Evolutionary conservation across 2,113 vertebrate species (phyloP).

Genomic region (Rhinolophus sinicus): DNA sequence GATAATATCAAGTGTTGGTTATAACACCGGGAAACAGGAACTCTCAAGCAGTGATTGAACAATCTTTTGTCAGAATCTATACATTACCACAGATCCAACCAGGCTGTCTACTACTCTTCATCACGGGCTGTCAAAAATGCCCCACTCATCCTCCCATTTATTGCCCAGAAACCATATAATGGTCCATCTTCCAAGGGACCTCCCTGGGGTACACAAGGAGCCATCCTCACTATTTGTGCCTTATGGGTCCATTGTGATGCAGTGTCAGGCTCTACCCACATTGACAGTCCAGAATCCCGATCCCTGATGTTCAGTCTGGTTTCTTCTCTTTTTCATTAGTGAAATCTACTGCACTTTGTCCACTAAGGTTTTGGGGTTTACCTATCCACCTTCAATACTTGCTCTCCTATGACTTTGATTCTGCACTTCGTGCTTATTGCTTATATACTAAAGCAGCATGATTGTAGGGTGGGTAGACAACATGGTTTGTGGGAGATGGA

Average conservation of each 20-base stretch:
- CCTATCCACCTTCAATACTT: neutral
- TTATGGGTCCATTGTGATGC: too few relatives aligned
- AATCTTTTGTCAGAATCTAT: neutral
- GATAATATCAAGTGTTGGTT: neutral
- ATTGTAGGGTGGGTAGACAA: neutral
- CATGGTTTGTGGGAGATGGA: neutral
- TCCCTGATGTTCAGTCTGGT: neutral
- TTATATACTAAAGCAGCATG: neutral
- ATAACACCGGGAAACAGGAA: neutral
- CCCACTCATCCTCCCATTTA: neutral
- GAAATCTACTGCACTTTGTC: neutral
- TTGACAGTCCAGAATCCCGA: neutral
- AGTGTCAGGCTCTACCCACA: accelerated
- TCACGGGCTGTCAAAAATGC: neutral
- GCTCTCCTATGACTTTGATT: neutral
- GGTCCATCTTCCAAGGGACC: neutral
- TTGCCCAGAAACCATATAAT: neutral
- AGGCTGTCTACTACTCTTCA: neutral
- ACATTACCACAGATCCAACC: neutral
- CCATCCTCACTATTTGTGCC: neutral
- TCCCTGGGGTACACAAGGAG: neutral
- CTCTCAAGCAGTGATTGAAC: neutral
- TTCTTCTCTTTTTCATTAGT: neutral
- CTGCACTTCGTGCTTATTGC: neutral
- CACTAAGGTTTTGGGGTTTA: neutral